phyloP scores from a whole-genome alignment of 2,797 vertebrate species.

The Masticophis lateralis region DNA sequence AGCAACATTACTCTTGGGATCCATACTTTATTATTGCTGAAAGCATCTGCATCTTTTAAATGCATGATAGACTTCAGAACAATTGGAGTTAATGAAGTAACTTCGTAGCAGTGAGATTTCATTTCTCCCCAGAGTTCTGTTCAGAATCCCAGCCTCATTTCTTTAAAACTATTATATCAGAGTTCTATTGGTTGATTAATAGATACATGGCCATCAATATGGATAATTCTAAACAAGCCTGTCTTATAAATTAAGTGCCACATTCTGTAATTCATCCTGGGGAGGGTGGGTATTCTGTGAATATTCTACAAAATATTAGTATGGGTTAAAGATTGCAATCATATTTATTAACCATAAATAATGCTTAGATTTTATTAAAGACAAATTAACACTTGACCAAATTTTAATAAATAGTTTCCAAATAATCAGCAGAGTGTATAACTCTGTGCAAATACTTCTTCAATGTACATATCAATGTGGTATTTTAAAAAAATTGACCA shows the following conservation, averaged over 20 bases:
- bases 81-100: slow-evolving; percentile 48
- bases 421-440: background rate
- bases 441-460: background rate
- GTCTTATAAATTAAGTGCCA: slow-evolving; percentile 48
- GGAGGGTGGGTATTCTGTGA: slow-evolving; percentile 53
- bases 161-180: slow-evolving; percentile 42
- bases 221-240: slow-evolving; percentile 25
- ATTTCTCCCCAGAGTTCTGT: slow-evolving; percentile 52
- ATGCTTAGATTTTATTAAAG: slow-evolving; percentile 45
- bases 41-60: slow-evolving; percentile 52
- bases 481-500: background rate
- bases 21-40: slow-evolving; percentile 39
- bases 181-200: slow-evolving; percentile 20
- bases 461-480: background rate
- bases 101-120: slow-evolving; percentile 44
- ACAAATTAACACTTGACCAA: background rate
- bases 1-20: slow-evolving; percentile 31
- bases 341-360: slow-evolving; percentile 61
- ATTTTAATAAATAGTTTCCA: background rate
- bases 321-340: slow-evolving; percentile 29
- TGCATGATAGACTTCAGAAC: slow-evolving; percentile 49
- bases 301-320: slow-evolving; percentile 45
- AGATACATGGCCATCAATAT: background rate
- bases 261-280: slow-evolving; percentile 53
- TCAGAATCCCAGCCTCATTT: slow-evolving; percentile 51